A percentile compares a stretch with the other conserved stretches of the same genome.
phyloP scores from a whole-genome alignment of 2,113 vertebrate genomes.

The Ellobius talpinus region DNA sequence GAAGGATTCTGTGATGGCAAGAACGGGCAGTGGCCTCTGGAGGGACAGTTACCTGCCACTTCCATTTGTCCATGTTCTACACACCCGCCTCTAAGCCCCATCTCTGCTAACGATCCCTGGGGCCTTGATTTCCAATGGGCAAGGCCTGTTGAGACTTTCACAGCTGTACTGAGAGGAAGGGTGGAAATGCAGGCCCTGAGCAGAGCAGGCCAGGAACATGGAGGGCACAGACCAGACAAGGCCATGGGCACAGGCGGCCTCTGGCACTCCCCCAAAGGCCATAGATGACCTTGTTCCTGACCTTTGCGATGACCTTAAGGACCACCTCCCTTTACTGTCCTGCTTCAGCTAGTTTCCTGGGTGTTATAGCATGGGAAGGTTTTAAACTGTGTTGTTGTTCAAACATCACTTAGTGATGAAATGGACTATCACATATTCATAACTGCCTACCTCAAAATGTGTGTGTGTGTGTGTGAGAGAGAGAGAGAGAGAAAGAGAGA shows the following conservation, averaged over 20 bases:
- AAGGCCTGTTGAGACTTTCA: not conserved
- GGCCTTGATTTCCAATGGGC: not conserved
- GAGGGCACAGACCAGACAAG: not conserved
- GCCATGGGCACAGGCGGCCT: not conserved
- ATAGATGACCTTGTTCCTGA: accelerated
- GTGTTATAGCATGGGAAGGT: not conserved
- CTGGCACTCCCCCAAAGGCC: not conserved
- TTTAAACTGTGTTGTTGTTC: accelerated
- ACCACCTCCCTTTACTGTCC: accelerated
- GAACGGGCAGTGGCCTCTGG: not conserved
- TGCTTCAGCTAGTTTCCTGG: not conserved
- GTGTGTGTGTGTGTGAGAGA: too few species aligned
- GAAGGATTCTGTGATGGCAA: not conserved
- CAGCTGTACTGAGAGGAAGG: not conserved
- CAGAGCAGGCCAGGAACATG: not conserved
- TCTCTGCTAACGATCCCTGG: not conserved
- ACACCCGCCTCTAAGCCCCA: accelerated
- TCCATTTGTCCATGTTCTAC: not conserved
- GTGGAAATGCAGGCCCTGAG: too few species aligned
- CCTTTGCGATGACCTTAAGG: not conserved
- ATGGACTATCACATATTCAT: accelerated
- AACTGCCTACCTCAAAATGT: not conserved
- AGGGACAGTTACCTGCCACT: not conserved
- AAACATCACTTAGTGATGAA: not conserved
- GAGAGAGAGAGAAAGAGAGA: too few species aligned